These are phyloP conservation scores for Achatina immaculata DNA, from an alignment of 1,140 invertebrate genomes.

Conservation along the genomic window DNA sequence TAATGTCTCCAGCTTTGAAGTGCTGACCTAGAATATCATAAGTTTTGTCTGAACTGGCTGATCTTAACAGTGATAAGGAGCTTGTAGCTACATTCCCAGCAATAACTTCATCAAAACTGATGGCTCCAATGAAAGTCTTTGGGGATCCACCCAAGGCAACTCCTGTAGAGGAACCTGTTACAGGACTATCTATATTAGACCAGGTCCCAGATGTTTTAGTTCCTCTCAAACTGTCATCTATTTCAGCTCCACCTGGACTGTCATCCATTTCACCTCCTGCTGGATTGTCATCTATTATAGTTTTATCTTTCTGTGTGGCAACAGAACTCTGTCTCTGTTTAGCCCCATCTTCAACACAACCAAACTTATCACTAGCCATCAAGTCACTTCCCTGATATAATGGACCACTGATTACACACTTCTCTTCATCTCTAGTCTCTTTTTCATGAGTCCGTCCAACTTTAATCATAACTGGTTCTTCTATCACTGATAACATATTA, in stretches of 20 bases:
- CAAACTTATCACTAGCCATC: background rate
- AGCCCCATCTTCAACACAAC: background rate
- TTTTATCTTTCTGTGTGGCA: background rate
- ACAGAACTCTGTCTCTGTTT: background rate
- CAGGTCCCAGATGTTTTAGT: no score
- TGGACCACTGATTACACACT: background rate
- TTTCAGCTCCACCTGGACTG: no score
- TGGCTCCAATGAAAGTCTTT: no score
- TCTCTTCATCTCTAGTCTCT: background rate
- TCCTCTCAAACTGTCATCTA: no score
- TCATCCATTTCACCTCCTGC: no score
- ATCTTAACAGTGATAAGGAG: background rate
- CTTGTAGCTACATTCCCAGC: no score
- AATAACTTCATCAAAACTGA: no score
- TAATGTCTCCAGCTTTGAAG: background rate
- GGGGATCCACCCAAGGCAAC: no score
- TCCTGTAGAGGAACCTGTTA: no score
- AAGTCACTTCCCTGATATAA: background rate
- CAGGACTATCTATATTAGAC: no score
- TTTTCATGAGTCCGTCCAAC: background rate
- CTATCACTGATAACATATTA: background rate
- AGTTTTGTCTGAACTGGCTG: background rate
- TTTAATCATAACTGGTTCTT: background rate
- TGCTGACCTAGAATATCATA: background rate
- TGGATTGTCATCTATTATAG: background rate